Evolutionary conservation across 2,888 invertebrate species (phyloP).

Genomic region (Folsomia manolachei): DNA sequence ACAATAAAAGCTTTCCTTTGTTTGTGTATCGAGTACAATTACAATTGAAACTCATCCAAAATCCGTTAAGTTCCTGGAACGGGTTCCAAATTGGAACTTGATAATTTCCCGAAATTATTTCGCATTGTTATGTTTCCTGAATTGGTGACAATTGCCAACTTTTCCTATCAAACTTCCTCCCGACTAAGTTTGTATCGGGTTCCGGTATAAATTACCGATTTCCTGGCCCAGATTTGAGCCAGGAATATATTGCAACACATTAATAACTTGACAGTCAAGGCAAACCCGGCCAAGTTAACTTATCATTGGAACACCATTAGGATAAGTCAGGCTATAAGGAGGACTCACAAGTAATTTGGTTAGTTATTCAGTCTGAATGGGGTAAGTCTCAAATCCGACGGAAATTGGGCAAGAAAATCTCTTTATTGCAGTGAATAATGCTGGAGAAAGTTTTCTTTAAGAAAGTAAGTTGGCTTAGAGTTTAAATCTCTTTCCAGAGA

Average conservation of each 20-base stretch:
- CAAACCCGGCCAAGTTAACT: too few relatives aligned
- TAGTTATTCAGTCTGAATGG: too few relatives aligned
- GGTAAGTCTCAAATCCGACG: neutral
- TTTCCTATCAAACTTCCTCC: neutral
- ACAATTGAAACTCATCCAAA: conserved; percentile 8
- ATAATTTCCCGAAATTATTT: neutral
- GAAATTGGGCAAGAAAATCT: conserved; percentile 11
- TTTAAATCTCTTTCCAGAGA: conserved; percentile 9
- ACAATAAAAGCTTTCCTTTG: too few relatives aligned
- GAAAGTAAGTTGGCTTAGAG: neutral
- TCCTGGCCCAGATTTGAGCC: too few relatives aligned
- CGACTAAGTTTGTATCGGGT: neutral
- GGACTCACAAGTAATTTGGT: too few relatives aligned
- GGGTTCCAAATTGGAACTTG: too few relatives aligned
- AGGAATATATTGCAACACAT: too few relatives aligned
- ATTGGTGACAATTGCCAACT: conserved; percentile 8
- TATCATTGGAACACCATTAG: too few relatives aligned
- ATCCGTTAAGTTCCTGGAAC: neutral
- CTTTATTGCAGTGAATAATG: neutral
- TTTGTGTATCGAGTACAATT: too few relatives aligned
- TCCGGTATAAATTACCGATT: neutral
- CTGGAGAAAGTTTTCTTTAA: neutral
- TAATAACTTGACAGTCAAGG: too few relatives aligned
- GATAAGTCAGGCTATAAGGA: too few relatives aligned
- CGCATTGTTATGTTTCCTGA: neutral